Base-by-base conservation (phyloP, 2,797 vertebrate genomes). In the Xiphophorus birchmanni region DNA sequence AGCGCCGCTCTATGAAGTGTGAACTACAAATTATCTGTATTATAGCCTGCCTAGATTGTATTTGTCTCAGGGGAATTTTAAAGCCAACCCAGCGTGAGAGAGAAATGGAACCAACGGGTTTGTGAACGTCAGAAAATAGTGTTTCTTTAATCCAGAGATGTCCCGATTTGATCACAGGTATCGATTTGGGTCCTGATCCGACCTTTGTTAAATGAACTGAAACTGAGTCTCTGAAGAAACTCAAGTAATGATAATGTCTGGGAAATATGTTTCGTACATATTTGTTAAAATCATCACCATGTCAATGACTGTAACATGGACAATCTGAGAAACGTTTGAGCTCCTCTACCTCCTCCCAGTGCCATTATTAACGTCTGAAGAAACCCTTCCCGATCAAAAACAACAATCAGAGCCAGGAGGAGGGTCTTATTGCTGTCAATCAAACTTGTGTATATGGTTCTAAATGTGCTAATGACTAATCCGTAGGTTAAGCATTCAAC, bases 31-130 rank as follows among this genome's bases (percentile, higher is more conserved):
- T 90, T 81, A 77, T 80, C 82, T 75, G 23, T 74, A n/a, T 50
- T 71, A 74, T 54, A 77, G 73, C 54, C 77, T 47, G 72, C 83
- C 86, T 81, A 87, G 82, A 81, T 84, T 78, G 32, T 84, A 85
- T 87, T 90, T 77, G 82, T 90, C 81, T 79, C 72, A n/a, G 79
- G 72, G 47, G 82, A 74, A 80, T 86, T 83, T 72, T 81, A 75
- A 79, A 85, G 80, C 77, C 56, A 84, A 80, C 78, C 54, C 72
- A 78, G 72, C n/a, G 17, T 73, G 2, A 37, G 18, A 52, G 0
- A 47, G 45, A 50, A 50, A 7, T 52, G 63, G 7, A 40, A 65
- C 18, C 32, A 21, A 10, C 3, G 17, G 35, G 58, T 32, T 23
- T 65, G 0, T 65, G 11, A 32, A 65, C 2, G 15, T 35, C 7